These are phyloP conservation scores for Spilarctia lutea DNA, from an alignment of 2,888 invertebrate species.

Conservation along the genomic window DNA sequence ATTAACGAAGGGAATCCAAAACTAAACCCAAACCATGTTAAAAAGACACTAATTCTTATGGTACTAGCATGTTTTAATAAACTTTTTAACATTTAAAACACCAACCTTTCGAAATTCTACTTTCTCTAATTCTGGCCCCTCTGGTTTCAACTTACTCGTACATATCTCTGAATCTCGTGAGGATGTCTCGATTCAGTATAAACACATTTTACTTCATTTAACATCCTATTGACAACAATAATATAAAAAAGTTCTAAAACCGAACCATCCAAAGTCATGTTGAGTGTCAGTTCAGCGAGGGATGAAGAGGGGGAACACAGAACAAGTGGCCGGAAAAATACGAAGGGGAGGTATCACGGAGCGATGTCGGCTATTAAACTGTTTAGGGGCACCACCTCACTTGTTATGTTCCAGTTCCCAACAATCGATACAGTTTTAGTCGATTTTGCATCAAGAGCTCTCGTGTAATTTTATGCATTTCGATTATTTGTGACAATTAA, in stretches of 20 bases:
- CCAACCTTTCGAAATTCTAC: background rate
- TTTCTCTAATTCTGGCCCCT: background rate
- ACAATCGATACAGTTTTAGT: slow-evolving; percentile 44
- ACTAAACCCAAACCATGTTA: no score
- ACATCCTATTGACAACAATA: slow-evolving; percentile 7
- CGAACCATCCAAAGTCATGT: slow-evolving; percentile 46
- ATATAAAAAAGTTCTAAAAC: slow-evolving; percentile 27
- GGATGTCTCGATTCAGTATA: background rate
- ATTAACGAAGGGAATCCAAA: no score
- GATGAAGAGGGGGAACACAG: slow-evolving; percentile 51
- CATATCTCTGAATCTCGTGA: background rate
- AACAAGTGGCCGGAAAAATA: slow-evolving; percentile 66
- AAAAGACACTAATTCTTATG: no score
- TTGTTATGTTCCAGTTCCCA: slow-evolving; percentile 49
- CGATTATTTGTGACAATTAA: slow-evolving; percentile 20
- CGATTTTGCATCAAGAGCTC: slow-evolving; percentile 23
- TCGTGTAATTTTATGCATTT: background rate
- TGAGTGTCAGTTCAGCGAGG: slow-evolving; percentile 47
- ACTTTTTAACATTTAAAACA: background rate
- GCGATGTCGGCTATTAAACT: slow-evolving; percentile 56
- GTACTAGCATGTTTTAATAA: no score
- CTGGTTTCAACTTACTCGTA: background rate
- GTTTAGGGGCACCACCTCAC: slow-evolving; percentile 49
- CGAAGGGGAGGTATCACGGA: slow-evolving; percentile 57
- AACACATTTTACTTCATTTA: slow-evolving; percentile 1